Base-by-base conservation (phyloP, 2,888 invertebrate species). In the Drosophila monieri region DNA sequence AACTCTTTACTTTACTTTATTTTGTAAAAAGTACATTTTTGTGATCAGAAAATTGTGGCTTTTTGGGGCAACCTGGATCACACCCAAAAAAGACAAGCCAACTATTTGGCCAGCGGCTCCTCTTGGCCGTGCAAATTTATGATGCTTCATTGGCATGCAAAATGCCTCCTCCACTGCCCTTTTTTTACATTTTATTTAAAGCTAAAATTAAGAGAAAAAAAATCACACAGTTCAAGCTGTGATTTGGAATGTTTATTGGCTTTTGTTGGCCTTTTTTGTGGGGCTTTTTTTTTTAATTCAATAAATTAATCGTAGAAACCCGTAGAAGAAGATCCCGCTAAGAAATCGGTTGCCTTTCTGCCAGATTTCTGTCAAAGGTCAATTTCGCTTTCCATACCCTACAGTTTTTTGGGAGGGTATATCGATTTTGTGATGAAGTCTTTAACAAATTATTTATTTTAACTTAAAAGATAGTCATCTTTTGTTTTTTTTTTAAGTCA, bases 101-200 rank as follows among this genome's bases (percentile, higher is more conserved):
- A 56, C 43, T 46, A 37, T 60, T 53, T 62, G 48, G 62, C 66
- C 55, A 37, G 54, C 52, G 54, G 37, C 48, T 57, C 8, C 32
- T 41, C 49, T 44, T 47, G 15, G 27, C 39, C 57, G 54, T 53
- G 78, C 59, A 79, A 88, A 89, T 90, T 89, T 89, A 90, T 85
- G 76, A 86, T 80, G 66, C 74, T 78, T 89, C 80, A 90, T 89
- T 90, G 88, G 89, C 88, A 89, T 89, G 80, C 89, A 78, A 71
- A 67, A 77, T 64, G 85, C 76, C 80, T 78, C 57, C 65, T 62
- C 9, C 52, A 18, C 59, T 37, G 14, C 39, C 35, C 2, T 39
- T 39, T 41, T 41, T 35, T 14, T 14, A n/a, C 14, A n/a, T 35
- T 35, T n/a, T n/a, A 14, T n/a, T n/a, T 35, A n/a, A 35, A 44